phyloP scores from a whole-genome alignment of 2,888 invertebrate species.

The Metellina segmentata region DNA sequence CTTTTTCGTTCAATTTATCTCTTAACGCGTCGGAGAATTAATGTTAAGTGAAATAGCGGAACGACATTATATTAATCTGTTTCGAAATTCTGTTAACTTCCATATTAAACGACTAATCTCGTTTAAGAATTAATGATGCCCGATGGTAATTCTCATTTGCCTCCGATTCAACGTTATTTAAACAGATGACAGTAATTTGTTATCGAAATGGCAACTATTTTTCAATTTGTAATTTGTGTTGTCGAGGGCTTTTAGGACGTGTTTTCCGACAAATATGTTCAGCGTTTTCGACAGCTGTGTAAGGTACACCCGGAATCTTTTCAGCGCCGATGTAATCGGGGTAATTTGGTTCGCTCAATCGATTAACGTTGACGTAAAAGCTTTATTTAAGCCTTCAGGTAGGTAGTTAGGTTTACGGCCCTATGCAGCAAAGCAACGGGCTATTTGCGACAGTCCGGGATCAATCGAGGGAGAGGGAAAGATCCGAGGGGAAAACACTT shows the following conservation, averaged over 20 bases:
- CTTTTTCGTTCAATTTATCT: no score
- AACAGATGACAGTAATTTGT: conserved; percentile 44
- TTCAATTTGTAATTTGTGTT: conserved; percentile 30
- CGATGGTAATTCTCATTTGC: conserved; percentile 36
- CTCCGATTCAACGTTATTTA: conserved; percentile 41
- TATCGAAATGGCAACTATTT: conserved; percentile 38
- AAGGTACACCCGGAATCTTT: background rate
- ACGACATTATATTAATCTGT: conserved; percentile 36
- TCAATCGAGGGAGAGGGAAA: no score
- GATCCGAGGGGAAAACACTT: no score
- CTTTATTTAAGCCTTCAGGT: background rate
- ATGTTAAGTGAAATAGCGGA: conserved; percentile 41
- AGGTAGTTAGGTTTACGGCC: background rate
- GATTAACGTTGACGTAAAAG: no score
- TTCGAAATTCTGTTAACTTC: conserved; percentile 47
- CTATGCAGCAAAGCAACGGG: no score
- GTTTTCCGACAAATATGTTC: conserved; percentile 18
- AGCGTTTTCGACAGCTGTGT: conserved; percentile 11
- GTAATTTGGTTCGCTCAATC: no score
- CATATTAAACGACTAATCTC: conserved; percentile 45
- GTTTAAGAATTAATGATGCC: conserved; percentile 50
- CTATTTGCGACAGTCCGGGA: no score
- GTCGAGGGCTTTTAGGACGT: conserved; percentile 11
- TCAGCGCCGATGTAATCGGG: no score
- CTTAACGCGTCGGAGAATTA: conserved; percentile 4